These are phyloP conservation scores for Clinocottus analis DNA, from an alignment of 2,113 vertebrate genomes.

Conservation along the genomic window DNA sequence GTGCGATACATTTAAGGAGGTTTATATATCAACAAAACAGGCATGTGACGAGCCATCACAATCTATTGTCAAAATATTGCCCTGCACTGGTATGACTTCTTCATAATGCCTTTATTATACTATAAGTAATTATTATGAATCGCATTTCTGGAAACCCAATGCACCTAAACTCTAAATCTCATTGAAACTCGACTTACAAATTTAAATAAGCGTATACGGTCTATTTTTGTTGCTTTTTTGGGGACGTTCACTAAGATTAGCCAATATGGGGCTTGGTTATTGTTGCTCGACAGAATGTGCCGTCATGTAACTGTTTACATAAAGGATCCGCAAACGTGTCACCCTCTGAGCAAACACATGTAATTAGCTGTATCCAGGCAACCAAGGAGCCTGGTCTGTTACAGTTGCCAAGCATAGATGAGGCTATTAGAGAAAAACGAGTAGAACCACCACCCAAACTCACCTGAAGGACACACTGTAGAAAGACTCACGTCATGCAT, in stretches of 20 bases:
- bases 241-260: neutral
- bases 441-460: neutral
- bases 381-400: slow-evolving; percentile 8
- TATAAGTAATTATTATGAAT: neutral
- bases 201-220: too few species aligned
- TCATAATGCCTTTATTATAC: neutral
- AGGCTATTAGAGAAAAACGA: neutral
- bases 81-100: neutral
- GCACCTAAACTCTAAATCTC: neutral
- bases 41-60: neutral
- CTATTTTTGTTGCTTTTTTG: too few species aligned
- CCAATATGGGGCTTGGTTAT: neutral
- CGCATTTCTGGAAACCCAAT: neutral
- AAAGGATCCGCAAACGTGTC: slow-evolving; percentile 15
- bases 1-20: neutral
- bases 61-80: neutral
- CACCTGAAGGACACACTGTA: neutral
- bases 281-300: neutral
- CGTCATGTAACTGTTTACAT: slow-evolving; percentile 19
- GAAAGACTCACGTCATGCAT: neutral
- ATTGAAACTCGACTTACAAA: neutral
- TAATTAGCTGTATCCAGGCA: slow-evolving; percentile 42
- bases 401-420: neutral
- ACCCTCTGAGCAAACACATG: slow-evolving; percentile 45
- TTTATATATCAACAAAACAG: neutral